These are phyloP conservation scores for Corythoichthys intestinalis DNA, from an alignment of 2,113 vertebrate species.

Conservation along the genomic window DNA sequence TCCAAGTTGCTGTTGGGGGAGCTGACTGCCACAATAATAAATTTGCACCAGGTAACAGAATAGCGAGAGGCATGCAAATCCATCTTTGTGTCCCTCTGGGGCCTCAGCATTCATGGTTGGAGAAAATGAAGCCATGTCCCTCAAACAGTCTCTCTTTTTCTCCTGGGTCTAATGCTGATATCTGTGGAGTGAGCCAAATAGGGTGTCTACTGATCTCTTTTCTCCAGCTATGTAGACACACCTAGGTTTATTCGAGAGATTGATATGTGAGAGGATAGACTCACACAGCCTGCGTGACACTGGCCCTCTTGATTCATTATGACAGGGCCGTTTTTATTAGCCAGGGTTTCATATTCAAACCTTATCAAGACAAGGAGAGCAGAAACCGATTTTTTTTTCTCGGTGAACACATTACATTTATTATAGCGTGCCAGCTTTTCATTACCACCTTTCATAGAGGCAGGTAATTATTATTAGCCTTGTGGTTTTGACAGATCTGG, in stretches of 20 bases:
- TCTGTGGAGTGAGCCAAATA: constrained; percentile 53
- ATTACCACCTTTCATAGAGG: constrained; percentile 43
- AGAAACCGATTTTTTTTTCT: constrained; percentile 70
- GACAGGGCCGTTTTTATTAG: constrained; percentile 80
- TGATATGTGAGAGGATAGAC: constrained; percentile 71
- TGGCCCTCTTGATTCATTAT: constrained; percentile 74
- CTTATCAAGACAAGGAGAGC: constrained; percentile 62
- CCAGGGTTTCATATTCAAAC: constrained; percentile 72
- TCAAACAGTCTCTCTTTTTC: constrained; percentile 65
- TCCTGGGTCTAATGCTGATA: constrained; percentile 69
- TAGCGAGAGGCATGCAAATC: constrained; percentile 75
- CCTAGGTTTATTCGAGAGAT: constrained; percentile 55
- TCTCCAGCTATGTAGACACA: constrained; percentile 51
- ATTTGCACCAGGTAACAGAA: constrained; percentile 72
- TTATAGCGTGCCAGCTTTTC: constrained; percentile 52
- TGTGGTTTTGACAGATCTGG: constrained; percentile 69
- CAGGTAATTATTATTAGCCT: constrained; percentile 71
- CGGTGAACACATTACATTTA: constrained; percentile 74
- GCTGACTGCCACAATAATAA: constrained; percentile 74
- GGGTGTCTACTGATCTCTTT: constrained; percentile 50
- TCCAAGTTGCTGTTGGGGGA: constrained; percentile 71
- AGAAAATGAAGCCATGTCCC: constrained; percentile 69
- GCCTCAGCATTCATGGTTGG: constrained; percentile 51
- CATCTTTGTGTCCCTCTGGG: constrained; percentile 75
- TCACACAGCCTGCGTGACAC: constrained; percentile 72